Evolutionary conservation across 2,797 vertebrate species (phyloP).

Genomic region (Cheirogaleus major): DNA sequence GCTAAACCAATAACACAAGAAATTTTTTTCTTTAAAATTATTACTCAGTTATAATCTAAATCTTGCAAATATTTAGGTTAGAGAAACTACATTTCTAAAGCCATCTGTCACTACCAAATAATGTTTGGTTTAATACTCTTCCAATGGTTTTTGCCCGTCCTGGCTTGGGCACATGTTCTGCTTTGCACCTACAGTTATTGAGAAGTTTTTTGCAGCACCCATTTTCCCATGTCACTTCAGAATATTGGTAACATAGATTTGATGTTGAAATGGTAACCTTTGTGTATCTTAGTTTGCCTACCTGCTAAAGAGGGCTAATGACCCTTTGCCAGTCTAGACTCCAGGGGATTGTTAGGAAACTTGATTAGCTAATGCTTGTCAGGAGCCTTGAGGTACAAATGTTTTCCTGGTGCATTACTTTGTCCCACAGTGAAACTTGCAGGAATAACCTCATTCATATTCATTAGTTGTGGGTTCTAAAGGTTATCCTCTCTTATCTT

Average conservation of each 20-base stretch:
- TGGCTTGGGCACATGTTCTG: neutral
- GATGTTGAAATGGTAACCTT: neutral
- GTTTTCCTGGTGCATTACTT: neutral
- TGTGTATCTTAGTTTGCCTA: neutral
- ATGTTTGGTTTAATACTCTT: neutral
- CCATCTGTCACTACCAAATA: neutral
- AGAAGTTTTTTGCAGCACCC: neutral
- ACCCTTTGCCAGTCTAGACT: neutral
- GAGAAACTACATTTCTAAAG: constrained; percentile 18
- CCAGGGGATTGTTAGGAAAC: constrained; percentile 10
- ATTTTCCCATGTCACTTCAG: neutral
- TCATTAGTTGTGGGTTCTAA: constrained; percentile 37
- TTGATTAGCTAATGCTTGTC: constrained; percentile 30
- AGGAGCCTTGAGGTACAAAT: constrained; percentile 23
- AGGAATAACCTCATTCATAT: constrained; percentile 28
- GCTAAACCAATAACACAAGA: constrained; percentile 19
- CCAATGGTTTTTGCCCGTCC: neutral
- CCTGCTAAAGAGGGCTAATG: constrained; percentile 3
- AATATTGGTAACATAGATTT: neutral
- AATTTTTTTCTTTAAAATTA: constrained; percentile 51
- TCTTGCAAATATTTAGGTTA: neutral
- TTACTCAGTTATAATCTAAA: neutral
- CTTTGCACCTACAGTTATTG: neutral
- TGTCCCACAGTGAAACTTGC: neutral
- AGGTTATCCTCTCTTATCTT: constrained; percentile 51